A percentile compares a stretch with the other conserved stretches of the same genome.
Evolutionary conservation across 2,888 invertebrate species (phyloP).

Genomic region (Tipula unca): DNA sequence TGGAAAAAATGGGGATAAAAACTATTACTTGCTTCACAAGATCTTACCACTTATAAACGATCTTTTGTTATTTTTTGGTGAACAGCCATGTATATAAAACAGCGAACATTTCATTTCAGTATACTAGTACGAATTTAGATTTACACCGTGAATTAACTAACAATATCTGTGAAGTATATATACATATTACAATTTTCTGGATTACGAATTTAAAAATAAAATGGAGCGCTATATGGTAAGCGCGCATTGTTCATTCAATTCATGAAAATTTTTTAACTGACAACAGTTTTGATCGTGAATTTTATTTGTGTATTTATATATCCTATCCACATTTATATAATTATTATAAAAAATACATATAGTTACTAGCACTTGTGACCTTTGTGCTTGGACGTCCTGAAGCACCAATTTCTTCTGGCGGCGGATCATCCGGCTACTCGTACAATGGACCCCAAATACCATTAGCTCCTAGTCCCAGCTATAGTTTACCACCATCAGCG

Average conservation of each 20-base stretch:
- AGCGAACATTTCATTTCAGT: neutral
- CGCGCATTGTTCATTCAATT: neutral
- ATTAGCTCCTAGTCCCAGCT: constrained; percentile 36
- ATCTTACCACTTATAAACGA: neutral
- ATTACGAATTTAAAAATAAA: neutral
- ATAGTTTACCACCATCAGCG: constrained; percentile 21
- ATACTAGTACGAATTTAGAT: neutral
- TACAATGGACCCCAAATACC: constrained; percentile 40
- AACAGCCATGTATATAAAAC: neutral
- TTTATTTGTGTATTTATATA: neutral
- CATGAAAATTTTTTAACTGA: neutral
- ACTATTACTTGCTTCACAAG: neutral
- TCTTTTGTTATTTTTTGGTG: neutral
- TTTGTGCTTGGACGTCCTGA: constrained; percentile 29
- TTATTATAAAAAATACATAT: neutral
- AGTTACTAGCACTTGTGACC: neutral
- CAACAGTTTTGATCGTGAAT: neutral
- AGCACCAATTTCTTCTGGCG: constrained; percentile 28
- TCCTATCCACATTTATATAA: neutral
- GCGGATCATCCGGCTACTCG: constrained; percentile 28
- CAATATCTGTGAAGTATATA: neutral
- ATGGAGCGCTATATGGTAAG: neutral
- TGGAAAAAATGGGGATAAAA: neutral
- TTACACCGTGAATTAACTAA: neutral
- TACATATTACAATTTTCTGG: neutral